These are phyloP conservation scores for Cerastis rubricosa DNA, from an alignment of 2,888 invertebrate genomes.

Conservation along the genomic window DNA sequence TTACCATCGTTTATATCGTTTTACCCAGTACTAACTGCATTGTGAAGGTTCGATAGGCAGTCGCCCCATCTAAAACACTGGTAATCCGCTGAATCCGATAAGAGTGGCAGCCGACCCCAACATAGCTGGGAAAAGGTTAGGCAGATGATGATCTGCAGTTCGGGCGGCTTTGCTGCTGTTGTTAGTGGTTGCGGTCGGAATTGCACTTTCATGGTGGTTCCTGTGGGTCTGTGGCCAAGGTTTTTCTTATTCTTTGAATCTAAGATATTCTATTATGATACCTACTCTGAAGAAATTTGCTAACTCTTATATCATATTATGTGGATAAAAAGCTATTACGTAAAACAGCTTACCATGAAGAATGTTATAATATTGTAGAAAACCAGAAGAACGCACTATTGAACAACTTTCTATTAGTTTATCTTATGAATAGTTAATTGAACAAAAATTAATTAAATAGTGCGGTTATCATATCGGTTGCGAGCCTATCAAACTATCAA, in stretches of 20 bases:
- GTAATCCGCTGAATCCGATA: no score
- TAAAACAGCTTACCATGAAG: not conserved
- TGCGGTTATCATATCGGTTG: slow-evolving; percentile 32
- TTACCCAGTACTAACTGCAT: no score
- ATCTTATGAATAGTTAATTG: slow-evolving; percentile 38
- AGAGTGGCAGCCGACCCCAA: no score
- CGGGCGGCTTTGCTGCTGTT: not conserved
- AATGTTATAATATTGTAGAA: slow-evolving; percentile 2
- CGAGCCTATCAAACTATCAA: slow-evolving; percentile 8
- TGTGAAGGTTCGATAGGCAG: no score
- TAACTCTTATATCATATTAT: not conserved
- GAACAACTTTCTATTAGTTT: slow-evolving; percentile 34
- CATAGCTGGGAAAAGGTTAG: no score
- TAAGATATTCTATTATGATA: not conserved
- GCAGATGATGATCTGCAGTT: not conserved
- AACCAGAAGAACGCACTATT: slow-evolving; percentile 30
- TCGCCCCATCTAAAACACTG: no score
- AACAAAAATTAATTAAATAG: slow-evolving; percentile 52
- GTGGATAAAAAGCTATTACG: not conserved
- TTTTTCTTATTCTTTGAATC: not conserved
- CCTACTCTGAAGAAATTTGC: not conserved
- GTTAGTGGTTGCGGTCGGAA: not conserved
- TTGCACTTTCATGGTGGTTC: not conserved
- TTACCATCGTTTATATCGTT: no score
- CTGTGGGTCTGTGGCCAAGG: not conserved